Conservation (phyloP, 2,888 invertebrate genomes). For the Drosophila borborema region DNA sequence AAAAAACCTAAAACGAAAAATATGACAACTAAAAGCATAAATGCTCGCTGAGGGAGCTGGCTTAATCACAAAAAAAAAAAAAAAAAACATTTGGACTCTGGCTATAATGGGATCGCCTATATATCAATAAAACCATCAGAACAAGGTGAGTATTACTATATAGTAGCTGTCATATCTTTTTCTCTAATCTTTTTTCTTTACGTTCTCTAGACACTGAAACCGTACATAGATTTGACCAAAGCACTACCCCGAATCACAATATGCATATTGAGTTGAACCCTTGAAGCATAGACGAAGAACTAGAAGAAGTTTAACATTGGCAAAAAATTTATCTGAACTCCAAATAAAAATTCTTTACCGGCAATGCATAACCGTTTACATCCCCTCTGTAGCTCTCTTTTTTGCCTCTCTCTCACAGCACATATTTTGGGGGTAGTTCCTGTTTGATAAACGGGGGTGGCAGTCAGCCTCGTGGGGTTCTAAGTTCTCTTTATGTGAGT, state of each 20-base stretch:
- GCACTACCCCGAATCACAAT: neutral
- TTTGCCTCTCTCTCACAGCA: constrained; percentile 5
- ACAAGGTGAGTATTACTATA: neutral
- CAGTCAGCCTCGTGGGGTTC: neutral
- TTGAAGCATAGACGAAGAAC: neutral
- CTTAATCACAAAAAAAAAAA: neutral
- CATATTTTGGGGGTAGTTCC: constrained; percentile 31
- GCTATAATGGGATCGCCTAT: neutral
- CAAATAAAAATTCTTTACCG: constrained; percentile 20
- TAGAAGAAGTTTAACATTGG: constrained; percentile 1
- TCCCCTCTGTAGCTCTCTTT: constrained; percentile 10
- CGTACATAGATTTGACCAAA: neutral
- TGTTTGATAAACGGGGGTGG: neutral
- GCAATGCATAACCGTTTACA: constrained; percentile 33
- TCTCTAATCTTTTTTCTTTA: neutral
- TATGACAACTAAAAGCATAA: neutral
- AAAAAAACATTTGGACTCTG: neutral
- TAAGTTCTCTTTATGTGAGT: neutral
- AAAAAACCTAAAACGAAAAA: neutral
- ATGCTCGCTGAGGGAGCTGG: neutral
- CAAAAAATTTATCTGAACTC: neutral
- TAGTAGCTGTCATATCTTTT: too few relatives aligned
- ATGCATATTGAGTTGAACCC: constrained; percentile 1
- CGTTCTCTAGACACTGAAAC: neutral
- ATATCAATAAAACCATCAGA: neutral